Evolutionary conservation across 2,888 invertebrate species (phyloP), one percentile per base, ranked within the genome.

Genomic region (Nymphalis urticae): DNA sequence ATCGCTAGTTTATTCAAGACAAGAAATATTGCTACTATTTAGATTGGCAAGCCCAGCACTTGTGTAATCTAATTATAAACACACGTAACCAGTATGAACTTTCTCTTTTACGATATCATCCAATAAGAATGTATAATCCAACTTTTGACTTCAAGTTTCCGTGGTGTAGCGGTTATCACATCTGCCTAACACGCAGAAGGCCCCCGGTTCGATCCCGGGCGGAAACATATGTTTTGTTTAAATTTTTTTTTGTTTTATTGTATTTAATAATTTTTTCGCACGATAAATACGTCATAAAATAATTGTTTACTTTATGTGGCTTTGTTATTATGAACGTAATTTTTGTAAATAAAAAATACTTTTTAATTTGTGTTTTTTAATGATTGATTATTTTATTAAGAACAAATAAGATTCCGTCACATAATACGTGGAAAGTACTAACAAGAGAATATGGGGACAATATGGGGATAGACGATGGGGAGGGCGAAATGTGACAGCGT

Each of bases 111-210:
- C n/a, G 10, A 50, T 53, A 56, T 62, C 16, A 24, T 24, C 27
- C 21, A 32, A 63, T 54, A 8, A n/a, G n/a, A 62, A 21, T 48
- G 21, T 36, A 32, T 48, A 60, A 32, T 67, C 60, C 2, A 13
- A 2, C 8, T 1, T 1, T 1, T 0, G 0, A 1, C 1, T 24
- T 47, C 47, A 72, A 69, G 95, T 95, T 95, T 95, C 95, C 95
- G 95, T 96, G 95, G 95, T 96, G 96, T 96, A 96, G 96, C 95
- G 96, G 96, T 96, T 96, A 96, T 96, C 96, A 96, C 96, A 95
- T 96, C 96, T 96, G 96, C 96, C 95, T 96, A 95, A 96, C 96
- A 96, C 96, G 96, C 96, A 96, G 96, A 96, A 96, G 96, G 96
- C 94, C 96, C 95, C 96, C 96, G 95, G 96, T 96, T 96, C 96